A percentile compares a stretch with the other conserved stretches of the same genome.
These are phyloP conservation scores for Dasypus novemcinctus DNA, from an alignment of 2,113 vertebrate genomes.

Conservation along the genomic window DNA sequence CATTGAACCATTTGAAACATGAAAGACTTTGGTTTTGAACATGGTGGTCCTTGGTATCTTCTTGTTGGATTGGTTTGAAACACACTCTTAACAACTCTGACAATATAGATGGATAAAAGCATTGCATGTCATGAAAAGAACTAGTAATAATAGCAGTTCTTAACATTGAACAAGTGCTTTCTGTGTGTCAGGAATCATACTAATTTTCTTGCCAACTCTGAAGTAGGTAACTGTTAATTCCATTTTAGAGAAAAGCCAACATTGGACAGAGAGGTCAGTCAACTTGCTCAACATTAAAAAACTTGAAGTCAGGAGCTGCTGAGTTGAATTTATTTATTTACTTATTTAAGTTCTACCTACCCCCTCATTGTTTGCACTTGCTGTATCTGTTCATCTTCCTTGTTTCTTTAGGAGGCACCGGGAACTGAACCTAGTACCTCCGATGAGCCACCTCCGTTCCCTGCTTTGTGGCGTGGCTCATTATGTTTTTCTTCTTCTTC, in stretches of 20 bases:
- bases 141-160: not conserved
- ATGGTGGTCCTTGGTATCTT: not conserved
- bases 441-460: too few relatives aligned
- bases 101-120: constrained; percentile 6
- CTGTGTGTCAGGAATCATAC: not conserved
- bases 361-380: too few relatives aligned
- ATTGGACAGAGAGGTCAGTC: not conserved
- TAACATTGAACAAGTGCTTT: constrained; percentile 1
- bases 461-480: too few relatives aligned
- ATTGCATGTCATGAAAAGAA: not conserved
- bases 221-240: not conserved
- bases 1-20: not conserved
- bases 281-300: not conserved
- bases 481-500: too few relatives aligned
- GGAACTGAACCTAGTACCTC: too few relatives aligned
- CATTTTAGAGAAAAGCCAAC: constrained; percentile 36
- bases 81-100: not conserved
- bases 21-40: not conserved
- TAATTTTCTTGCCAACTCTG: not conserved
- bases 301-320: not conserved
- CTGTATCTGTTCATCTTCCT: too few relatives aligned
- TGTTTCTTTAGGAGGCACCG: too few relatives aligned
- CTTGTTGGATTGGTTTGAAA: constrained; percentile 6
- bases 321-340: not conserved
- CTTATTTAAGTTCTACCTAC: too few relatives aligned